A percentile compares a stretch with the other conserved stretches of the same genome.
phyloP scores from a whole-genome alignment of 2,888 invertebrate genomes.

The Drosophila aldrichi region DNA sequence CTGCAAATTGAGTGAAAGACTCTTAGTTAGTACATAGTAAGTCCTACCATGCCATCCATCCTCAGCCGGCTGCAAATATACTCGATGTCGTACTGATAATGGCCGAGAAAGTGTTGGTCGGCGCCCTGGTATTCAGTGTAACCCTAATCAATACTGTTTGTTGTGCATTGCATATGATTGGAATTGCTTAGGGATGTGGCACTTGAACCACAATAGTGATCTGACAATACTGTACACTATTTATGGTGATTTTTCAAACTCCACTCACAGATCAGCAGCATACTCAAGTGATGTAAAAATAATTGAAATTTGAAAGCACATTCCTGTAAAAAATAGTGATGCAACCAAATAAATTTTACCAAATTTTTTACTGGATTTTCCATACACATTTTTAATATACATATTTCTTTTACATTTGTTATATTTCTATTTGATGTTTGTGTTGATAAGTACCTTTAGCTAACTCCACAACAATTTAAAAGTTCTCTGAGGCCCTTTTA shows the following conservation, averaged over 20 bases:
- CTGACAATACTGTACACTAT: neutral
- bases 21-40: rapidly evolving
- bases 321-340: neutral
- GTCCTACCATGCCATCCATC: neutral
- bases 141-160: slow-evolving; percentile 54
- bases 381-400: neutral
- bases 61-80: slow-evolving; percentile 65
- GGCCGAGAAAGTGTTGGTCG: slow-evolving; percentile 57
- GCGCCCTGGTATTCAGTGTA: slow-evolving; percentile 32
- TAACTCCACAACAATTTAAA: neutral
- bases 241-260: neutral
- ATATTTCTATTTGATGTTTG: neutral
- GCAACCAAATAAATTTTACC: neutral
- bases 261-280: neutral
- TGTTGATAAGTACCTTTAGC: neutral
- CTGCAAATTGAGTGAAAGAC: slow-evolving; percentile 1
- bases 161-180: slow-evolving; percentile 43
- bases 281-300: neutral
- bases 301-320: neutral
- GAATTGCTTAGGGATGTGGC: slow-evolving; percentile 38
- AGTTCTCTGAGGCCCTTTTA: slow-evolving; percentile 9
- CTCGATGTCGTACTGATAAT: slow-evolving; percentile 35
- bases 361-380: neutral
- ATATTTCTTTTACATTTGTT: neutral
- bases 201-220: neutral